Conservation (phyloP, 2,113 vertebrate species). For the Takifugu bimaculatus region DNA sequence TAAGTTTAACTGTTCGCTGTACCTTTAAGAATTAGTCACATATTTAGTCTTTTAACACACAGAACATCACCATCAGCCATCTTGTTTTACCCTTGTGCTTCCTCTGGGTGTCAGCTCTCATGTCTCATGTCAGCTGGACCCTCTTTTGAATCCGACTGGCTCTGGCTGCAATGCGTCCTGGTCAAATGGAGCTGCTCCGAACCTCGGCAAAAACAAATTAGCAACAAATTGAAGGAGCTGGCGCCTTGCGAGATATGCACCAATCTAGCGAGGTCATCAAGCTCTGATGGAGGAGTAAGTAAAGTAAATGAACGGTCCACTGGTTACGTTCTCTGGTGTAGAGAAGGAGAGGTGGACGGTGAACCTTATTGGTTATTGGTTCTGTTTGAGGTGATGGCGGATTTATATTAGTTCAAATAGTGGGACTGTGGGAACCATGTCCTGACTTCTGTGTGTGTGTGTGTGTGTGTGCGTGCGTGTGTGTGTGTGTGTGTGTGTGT, state of each 20-base stretch:
- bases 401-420: slow-evolving; percentile 19
- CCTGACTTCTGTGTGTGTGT: neutral
- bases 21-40: too few relatives aligned
- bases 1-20: too few relatives aligned
- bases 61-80: slow-evolving; percentile 1
- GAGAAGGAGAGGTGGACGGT: neutral
- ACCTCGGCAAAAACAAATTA: neutral
- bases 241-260: neutral
- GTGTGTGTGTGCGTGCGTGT: neutral
- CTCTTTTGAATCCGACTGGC: too few relatives aligned
- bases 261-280: too few relatives aligned
- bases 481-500: slow-evolving; percentile 12
- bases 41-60: too few relatives aligned
- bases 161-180: neutral
- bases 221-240: neutral
- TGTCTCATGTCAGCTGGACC: too few relatives aligned
- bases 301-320: too few relatives aligned
- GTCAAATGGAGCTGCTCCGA: neutral
- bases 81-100: too few relatives aligned
- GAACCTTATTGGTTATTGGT: slow-evolving; percentile 3
- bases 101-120: neutral
- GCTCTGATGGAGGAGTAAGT: too few relatives aligned
- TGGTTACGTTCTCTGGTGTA: too few relatives aligned
- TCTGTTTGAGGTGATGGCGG: slow-evolving; percentile 1
- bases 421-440: slow-evolving; percentile 43